Percentiles rank a stretch among this genome's conserved stretches.
These are phyloP conservation scores for Horisme vitalbata DNA, from an alignment of 2,888 invertebrate genomes.

Conservation along the genomic window DNA sequence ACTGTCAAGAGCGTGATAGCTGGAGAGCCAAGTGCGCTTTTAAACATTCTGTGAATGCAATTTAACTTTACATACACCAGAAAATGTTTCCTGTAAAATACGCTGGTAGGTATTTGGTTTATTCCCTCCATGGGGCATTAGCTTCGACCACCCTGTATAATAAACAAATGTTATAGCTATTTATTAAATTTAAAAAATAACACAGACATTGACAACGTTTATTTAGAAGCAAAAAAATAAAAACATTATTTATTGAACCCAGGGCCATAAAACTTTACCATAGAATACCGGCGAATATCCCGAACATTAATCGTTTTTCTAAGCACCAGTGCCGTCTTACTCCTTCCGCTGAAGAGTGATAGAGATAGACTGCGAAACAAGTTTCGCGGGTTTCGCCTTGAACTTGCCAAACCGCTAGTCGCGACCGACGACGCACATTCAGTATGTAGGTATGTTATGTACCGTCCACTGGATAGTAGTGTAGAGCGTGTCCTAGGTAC, in stretches of 20 bases:
- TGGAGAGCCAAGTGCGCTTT: no score
- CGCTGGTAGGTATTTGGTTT: no score
- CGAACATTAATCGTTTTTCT: slow-evolving; percentile 29
- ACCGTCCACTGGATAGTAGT: no score
- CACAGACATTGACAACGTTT: no score
- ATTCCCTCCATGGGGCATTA: no score
- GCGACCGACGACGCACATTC: slow-evolving; percentile 26
- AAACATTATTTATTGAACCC: slow-evolving; percentile 20
- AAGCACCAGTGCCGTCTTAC: slow-evolving; percentile 34
- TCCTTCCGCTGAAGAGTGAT: slow-evolving; percentile 31
- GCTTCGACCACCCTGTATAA: no score
- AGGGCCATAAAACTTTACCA: slow-evolving; percentile 17
- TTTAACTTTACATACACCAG: background rate
- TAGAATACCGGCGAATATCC: slow-evolving; percentile 20
- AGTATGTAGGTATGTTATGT: background rate
- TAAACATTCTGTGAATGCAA: background rate
- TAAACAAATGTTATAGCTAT: no score
- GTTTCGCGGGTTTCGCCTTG: slow-evolving; percentile 54
- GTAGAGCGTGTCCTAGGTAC: no score
- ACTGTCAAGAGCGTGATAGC: no score
- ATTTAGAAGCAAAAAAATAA: background rate
- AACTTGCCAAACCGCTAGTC: slow-evolving; percentile 53
- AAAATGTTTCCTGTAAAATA: no score
- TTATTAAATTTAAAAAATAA: no score
- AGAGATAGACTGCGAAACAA: slow-evolving; percentile 41